Evolutionary conservation across 2,888 invertebrate species (phyloP).

Genomic region (Dolichopus griseipennis): DNA sequence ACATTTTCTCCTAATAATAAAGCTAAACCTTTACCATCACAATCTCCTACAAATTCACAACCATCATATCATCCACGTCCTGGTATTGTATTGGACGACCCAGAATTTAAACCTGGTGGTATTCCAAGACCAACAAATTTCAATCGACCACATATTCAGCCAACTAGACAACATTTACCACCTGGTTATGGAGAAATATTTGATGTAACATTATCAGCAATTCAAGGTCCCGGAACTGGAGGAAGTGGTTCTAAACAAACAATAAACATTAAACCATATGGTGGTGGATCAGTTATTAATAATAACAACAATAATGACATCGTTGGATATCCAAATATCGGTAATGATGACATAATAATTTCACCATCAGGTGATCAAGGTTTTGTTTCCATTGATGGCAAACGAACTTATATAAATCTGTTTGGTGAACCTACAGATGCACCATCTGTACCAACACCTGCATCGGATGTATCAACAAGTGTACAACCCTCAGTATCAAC

Average conservation of each 20-base stretch:
- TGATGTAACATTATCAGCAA: conserved; percentile 79
- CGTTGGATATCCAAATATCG: conserved; percentile 11
- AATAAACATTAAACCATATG: conserved; percentile 42
- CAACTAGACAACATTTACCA: conserved; percentile 42
- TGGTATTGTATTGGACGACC: conserved; percentile 78
- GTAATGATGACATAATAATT: conserved; percentile 61
- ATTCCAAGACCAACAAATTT: conserved; percentile 30
- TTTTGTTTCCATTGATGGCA: conserved; percentile 86
- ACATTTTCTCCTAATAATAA: neutral
- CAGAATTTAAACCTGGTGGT: conserved; percentile 62
- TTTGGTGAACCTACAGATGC: conserved; percentile 55
- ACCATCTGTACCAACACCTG: conserved; percentile 37
- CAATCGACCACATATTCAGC: conserved; percentile 36
- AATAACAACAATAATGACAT: conserved; percentile 26
- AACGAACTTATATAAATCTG: conserved; percentile 77
- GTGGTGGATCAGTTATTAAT: conserved; percentile 30
- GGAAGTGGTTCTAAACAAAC: conserved; percentile 41
- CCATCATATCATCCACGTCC: conserved; percentile 70
- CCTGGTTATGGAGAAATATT: conserved; percentile 69
- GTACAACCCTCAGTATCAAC: conserved; percentile 33
- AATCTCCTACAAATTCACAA: conserved; percentile 23
- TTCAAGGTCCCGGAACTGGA: conserved; percentile 67
- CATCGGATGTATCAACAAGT: conserved; percentile 32
- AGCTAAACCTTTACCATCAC: conserved; percentile 17
- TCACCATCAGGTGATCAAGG: conserved; percentile 72